phyloP scores from a whole-genome alignment of 2,888 invertebrate genomes.

The Fragum fragum region DNA sequence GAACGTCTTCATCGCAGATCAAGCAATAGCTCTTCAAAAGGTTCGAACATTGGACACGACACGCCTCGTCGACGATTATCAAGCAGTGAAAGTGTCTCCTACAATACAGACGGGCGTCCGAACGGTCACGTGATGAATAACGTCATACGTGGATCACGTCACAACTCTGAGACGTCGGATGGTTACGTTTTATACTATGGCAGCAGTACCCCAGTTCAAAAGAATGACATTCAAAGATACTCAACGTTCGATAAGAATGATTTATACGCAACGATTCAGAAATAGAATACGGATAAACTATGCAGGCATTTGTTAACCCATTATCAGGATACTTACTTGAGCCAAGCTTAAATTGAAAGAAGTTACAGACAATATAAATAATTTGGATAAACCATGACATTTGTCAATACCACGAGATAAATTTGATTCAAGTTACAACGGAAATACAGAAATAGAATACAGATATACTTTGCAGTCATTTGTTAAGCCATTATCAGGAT shows the following conservation, averaged over 20 bases:
- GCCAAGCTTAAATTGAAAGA: no score
- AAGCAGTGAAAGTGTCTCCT: not conserved
- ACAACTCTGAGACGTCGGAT: conserved; percentile 39
- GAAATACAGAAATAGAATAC: no score
- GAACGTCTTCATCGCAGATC: conserved; percentile 31
- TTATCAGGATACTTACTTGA: no score
- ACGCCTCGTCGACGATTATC: not conserved
- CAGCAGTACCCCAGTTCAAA: conserved; percentile 22
- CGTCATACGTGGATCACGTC: conserved; percentile 13
- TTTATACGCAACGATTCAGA: conserved; percentile 50
- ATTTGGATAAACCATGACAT: no score
- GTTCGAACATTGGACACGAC: not conserved
- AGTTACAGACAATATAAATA: no score
- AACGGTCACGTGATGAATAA: conserved; percentile 48
- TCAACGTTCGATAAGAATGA: conserved; percentile 44
- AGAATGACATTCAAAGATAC: conserved; percentile 26
- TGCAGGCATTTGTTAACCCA: no score
- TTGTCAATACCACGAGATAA: no score
- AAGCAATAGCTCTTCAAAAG: not conserved
- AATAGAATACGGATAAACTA: conserved; percentile 17
- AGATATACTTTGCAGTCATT: no score
- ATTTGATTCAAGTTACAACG: no score
- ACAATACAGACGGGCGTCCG: conserved; percentile 5
- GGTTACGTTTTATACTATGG: conserved; percentile 60
- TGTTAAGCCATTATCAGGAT: no score